Base-by-base conservation (phyloP, 1,140 invertebrate genomes). In the Armadillidium nasatum region DNA sequence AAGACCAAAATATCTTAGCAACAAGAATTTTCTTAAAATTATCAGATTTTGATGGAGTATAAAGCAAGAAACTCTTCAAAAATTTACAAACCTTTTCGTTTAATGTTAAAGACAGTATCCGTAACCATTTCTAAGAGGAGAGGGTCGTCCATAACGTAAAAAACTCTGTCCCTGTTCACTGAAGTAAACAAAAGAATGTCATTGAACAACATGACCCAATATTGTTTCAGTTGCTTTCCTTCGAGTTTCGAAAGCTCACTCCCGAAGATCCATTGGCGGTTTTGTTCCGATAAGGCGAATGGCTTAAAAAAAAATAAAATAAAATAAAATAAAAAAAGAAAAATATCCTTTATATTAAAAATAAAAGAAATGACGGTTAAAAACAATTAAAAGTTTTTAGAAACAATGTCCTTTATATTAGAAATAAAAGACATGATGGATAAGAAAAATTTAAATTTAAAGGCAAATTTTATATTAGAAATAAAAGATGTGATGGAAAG, bases 111-210 rank as follows among this genome's bases (percentile, higher is more conserved):
- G 82, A 91, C 91, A 23, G 92, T 91, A 84, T 93, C 91, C 7
- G 90, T 90, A 71, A 94, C 90, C 76, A 89, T 90, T 10, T 88
- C 87, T 44, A 94, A 85, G 7, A 91, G 88, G 4, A 94, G 87
- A 0, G 93, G 93, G 80, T 94, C 93, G 83, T 94, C 93, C 23
- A 91, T 92, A 13, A 94, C 91, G 83, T 94, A 94, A 0, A 94
- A 85, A 3, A 94, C 93, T 21, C 92, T 86, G 83, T 94, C 93
- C 44, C 92, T 88, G 50, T 91, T 93, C 13, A 94, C 91, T 79
- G 92, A 91, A 7, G 93, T 92, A 82, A 94, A 93, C 0, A 94
- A 87, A 2, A 94, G 87, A 44, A 94, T 87, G 83, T 94, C 93
- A 75, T 89, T 92, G 82, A 94, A 91, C 4, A 94, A 85, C 70